These are phyloP conservation scores for Thecophora atra DNA, from an alignment of 2,888 invertebrate species.

Conservation along the genomic window DNA sequence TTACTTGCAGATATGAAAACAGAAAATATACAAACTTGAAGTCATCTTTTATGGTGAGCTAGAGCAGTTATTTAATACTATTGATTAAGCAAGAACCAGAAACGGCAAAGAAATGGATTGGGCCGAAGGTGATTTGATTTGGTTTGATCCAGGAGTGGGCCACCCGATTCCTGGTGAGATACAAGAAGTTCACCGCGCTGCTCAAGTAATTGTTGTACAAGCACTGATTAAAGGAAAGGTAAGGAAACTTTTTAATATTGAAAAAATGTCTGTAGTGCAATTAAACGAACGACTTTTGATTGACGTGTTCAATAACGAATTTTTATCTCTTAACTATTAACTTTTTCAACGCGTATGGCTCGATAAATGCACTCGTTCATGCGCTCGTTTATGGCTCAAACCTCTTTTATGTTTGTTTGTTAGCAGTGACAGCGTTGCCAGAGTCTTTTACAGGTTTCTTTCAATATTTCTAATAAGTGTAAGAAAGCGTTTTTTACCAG, in stretches of 20 bases:
- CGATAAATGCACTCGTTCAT: too few species aligned
- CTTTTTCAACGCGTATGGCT: too few species aligned
- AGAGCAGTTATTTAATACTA: neutral
- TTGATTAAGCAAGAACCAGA: neutral
- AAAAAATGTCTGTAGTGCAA: too few species aligned
- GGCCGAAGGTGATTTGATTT: constrained; percentile 87
- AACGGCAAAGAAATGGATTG: constrained; percentile 68
- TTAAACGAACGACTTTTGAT: too few species aligned
- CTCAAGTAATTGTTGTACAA: constrained; percentile 89
- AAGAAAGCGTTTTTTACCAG: constrained; percentile 23
- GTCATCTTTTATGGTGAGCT: neutral
- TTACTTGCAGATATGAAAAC: constrained; percentile 19
- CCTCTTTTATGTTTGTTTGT: neutral
- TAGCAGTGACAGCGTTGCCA: constrained; percentile 20
- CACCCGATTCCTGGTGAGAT: constrained; percentile 92
- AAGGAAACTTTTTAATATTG: constrained; percentile 48
- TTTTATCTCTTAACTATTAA: too few species aligned
- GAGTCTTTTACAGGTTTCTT: neutral
- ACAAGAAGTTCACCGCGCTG: constrained; percentile 87
- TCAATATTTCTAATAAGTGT: constrained; percentile 9
- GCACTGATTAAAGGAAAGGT: constrained; percentile 89
- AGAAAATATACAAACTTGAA: neutral
- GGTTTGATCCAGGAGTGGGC: constrained; percentile 92
- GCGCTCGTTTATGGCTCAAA: too few species aligned
- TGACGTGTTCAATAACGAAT: too few species aligned